Conservation (phyloP, 2,797 vertebrate species). For the Cebuella pygmaea region DNA sequence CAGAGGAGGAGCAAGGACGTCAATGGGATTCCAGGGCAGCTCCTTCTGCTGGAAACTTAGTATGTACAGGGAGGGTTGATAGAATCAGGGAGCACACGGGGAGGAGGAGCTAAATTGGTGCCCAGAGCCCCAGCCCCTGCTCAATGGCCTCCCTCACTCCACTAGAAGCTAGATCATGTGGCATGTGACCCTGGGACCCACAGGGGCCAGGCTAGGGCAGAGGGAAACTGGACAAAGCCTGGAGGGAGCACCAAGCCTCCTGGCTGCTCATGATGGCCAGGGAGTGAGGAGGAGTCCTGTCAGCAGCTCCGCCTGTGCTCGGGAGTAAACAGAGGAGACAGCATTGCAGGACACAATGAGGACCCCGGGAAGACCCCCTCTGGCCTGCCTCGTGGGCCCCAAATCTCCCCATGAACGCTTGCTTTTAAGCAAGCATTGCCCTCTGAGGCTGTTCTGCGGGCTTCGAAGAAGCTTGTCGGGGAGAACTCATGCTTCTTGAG, state of each 20-base stretch:
- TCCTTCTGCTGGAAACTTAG: not conserved
- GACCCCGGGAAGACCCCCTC: not conserved
- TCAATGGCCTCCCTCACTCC: not conserved
- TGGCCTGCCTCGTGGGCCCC: not conserved
- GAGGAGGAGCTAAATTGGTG: not conserved
- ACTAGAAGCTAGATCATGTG: not conserved
- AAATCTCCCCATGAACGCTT: not conserved
- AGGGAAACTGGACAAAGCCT: not conserved
- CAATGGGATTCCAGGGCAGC: not conserved
- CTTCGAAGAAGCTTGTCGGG: not conserved
- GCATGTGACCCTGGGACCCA: not conserved
- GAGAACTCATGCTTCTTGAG: not conserved
- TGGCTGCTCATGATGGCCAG: not conserved
- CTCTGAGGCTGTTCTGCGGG: not conserved
- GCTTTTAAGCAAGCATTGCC: not conserved
- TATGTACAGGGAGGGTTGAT: not conserved
- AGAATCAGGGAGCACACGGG: not conserved
- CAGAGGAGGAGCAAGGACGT: not conserved
- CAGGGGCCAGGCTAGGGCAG: not conserved
- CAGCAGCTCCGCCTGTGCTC: not conserved
- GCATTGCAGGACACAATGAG: accelerated
- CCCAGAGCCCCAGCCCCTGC: not conserved
- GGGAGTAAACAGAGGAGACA: not conserved
- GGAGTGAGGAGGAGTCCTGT: not conserved
- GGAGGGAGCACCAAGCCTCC: not conserved